Evolutionary conservation across 2,888 invertebrate genomes (phyloP), one percentile per base, ranked within the genome.

Genomic region (Oeneis ivallda): DNA sequence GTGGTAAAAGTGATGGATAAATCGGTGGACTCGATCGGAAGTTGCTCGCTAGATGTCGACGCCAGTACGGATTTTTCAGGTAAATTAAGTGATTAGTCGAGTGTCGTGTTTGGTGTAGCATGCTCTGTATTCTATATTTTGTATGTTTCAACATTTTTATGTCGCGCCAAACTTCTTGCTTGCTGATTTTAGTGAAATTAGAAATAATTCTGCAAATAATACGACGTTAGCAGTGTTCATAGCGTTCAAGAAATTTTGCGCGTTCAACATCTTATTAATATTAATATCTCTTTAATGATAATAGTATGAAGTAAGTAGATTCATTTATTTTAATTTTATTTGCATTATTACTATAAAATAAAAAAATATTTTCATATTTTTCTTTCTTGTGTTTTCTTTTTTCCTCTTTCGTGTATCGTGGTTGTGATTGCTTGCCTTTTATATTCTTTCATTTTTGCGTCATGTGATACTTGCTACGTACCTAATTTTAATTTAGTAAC

Each of bases 11-110:
- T 90, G 70, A 95, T 95, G 95, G 95, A 95, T 89, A 94, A 94
- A 75, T 95, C 95, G 34, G 93, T 95, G 87, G 97, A 97, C 86
- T 96, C 96, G 65, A 96, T 96, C 79, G 96, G 96, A 77, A 95
- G 95, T 91, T 97, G 96, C 89, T 96, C 96, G 74, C 92, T 97
- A 79, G 96, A 97, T 86, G 96, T 96, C 85, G 96, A 97, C 80
- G 95, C 95, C 66, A 94, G 95, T 79, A 94, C 94, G 69, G 95
- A 95, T 79, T 93, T 94, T 79, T 94, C 95, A 95, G 95, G 95
- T 95, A 95, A 92, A 76, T 79, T 56, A 66, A 39, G 52, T 50
- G 66, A 65, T 68, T 67, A 63, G 81, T 73, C 78, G 72, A 75
- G 75, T 82, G 76, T 74, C 67, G 67, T 69, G 65, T 66, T 64